These are phyloP conservation scores for Vidua macroura DNA, from an alignment of 2,113 vertebrate genomes.

Conservation along the genomic window DNA sequence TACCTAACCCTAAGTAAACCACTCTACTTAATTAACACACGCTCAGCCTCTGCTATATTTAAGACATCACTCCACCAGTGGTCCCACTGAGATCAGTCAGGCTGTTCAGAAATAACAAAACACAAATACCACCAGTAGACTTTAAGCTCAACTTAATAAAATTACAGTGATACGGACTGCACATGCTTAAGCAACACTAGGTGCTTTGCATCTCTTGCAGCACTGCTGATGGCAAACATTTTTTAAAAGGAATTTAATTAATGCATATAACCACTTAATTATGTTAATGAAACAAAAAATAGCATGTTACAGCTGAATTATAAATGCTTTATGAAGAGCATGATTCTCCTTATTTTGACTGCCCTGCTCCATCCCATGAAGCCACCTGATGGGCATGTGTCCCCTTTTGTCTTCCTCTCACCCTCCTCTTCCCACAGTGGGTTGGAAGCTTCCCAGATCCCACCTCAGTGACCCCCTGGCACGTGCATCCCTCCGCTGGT, in stretches of 20 bases:
- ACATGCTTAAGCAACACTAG: neutral
- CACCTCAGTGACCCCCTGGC: neutral
- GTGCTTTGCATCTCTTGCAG: neutral
- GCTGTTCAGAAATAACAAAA: neutral
- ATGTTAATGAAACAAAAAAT: neutral
- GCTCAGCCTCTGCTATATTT: neutral
- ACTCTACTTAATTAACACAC: constrained; percentile 1
- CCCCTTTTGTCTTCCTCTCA: neutral
- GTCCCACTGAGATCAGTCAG: neutral
- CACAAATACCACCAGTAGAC: neutral
- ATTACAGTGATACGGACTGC: neutral
- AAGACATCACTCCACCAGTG: neutral
- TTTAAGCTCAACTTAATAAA: neutral
- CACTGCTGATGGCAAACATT: neutral
- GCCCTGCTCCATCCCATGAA: neutral
- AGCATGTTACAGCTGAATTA: neutral
- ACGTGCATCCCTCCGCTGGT: neutral
- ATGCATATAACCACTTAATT: neutral
- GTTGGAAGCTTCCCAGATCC: neutral
- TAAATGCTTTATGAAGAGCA: neutral
- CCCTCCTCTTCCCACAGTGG: neutral
- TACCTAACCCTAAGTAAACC: neutral
- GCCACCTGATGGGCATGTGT: neutral
- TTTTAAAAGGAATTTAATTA: neutral
- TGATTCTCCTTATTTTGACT: neutral